Conservation (phyloP, 2,797 vertebrate genomes). For the Ptychobarbus kaznakovi region DNA sequence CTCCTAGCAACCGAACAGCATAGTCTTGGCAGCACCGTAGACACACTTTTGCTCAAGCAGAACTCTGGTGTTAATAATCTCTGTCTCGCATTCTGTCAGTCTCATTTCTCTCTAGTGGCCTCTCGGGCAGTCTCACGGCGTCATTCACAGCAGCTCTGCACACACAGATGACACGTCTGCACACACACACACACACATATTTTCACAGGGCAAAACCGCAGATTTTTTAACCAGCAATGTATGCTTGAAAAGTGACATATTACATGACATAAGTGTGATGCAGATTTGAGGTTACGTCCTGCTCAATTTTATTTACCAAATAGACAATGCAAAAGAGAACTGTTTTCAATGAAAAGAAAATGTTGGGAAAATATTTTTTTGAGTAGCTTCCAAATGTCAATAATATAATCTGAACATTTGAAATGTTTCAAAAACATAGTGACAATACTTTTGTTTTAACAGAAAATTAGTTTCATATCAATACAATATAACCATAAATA, state of each 20-base stretch:
- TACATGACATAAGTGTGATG: neutral
- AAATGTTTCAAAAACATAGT: neutral
- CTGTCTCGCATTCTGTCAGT: conserved; percentile 12
- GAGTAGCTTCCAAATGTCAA: neutral
- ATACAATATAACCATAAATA: too few relatives aligned
- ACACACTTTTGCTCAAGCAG: neutral
- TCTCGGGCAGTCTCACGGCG: neutral
- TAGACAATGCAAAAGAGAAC: neutral
- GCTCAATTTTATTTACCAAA: neutral
- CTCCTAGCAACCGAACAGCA: neutral
- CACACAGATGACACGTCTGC: conserved; percentile 15
- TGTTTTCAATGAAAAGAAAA: neutral
- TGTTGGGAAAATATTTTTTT: neutral
- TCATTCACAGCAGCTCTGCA: neutral
- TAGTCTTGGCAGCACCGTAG: neutral
- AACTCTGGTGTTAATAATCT: conserved; percentile 29
- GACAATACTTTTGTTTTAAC: too few relatives aligned
- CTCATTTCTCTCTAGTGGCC: conserved; percentile 21
- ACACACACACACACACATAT: conserved; percentile 20
- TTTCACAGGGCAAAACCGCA: conserved; percentile 21
- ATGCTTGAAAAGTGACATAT: too few relatives aligned
- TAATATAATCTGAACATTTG: neutral
- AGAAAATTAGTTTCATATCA: neutral
- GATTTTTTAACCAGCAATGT: conserved; percentile 7
- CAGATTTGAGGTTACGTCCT: neutral